These are phyloP conservation scores for Patella depressa DNA, from an alignment of 2,888 invertebrate species.

Conservation along the genomic window DNA sequence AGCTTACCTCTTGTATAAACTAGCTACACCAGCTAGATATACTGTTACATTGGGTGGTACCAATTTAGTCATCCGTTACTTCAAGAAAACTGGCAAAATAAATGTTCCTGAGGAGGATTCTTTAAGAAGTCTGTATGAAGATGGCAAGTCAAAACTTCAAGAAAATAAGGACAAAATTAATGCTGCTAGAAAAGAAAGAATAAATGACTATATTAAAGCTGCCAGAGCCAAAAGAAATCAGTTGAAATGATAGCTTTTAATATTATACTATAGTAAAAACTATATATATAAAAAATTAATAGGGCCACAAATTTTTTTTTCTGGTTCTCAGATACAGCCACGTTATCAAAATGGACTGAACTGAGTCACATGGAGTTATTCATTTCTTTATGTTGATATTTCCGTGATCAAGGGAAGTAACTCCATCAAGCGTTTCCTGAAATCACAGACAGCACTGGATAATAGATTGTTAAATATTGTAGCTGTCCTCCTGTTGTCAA, in stretches of 20 bases:
- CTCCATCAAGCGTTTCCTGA: too few species aligned
- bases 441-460: too few species aligned
- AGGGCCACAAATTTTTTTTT: too few species aligned
- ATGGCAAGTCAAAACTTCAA: constrained; percentile 50
- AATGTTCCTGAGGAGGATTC: constrained; percentile 77
- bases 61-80: constrained; percentile 85
- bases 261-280: too few species aligned
- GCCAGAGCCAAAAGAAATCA: neutral
- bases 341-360: too few species aligned
- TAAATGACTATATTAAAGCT: neutral
- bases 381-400: too few species aligned
- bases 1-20: constrained; percentile 92
- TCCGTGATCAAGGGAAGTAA: too few species aligned
- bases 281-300: too few species aligned
- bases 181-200: neutral
- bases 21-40: constrained; percentile 90
- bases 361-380: too few species aligned
- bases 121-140: constrained; percentile 55
- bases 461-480: too few species aligned
- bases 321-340: too few species aligned
- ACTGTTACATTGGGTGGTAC: constrained; percentile 93
- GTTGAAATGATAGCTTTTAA: neutral
- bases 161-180: constrained; percentile 20
- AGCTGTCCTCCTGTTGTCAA: too few species aligned
- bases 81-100: constrained; percentile 83